Base-by-base conservation (phyloP, 2,888 invertebrate genomes). In the Colostygia pectinataria region DNA sequence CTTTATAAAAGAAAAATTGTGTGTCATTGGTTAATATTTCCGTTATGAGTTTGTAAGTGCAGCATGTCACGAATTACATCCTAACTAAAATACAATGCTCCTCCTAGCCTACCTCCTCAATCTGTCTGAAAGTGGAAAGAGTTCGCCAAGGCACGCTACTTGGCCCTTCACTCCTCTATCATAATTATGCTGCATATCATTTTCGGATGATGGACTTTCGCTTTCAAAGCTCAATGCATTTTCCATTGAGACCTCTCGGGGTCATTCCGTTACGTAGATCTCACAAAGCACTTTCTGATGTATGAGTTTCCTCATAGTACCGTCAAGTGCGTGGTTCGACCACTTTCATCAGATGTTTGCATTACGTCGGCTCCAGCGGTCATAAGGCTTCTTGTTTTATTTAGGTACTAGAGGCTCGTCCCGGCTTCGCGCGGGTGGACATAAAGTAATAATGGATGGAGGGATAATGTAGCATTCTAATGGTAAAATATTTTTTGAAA, bases 271-370 rank as follows among this genome's bases (percentile, higher is more conserved):
- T 40, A 53, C 32, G 44, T 34, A 12, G 18, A 24, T 45, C 41
- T 36, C 43, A 27, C 45, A 42, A 38, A 40, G 46, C 52, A 55
- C 56, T 58, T 55, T 53, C 52, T 20, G 52, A 39, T 55, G 49
- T 59, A 59, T 64, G 53, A 29, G 44, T 58, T 55, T 46, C 45
- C 52, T 43, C 9, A 14, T 43, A 15, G 33, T 31, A 18, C 38
- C 28, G 45, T 42, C 57, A 58, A 59, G 53, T 55, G 43, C 33
- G 57, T 57, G 43, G 61, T 55, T 33, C 43, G 57, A 33, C 51
- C 56, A 71, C 69, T 72, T 72, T 72, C 72, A 60, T 66, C 48
- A 23, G 29, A 48, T 31, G 37, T 37, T 39, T 51, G 27, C 14
- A 15, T 44, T 45, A 40, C 36, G 31, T 37, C 31, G 29, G 20